These are phyloP conservation scores for Periphyllus acericola DNA, from an alignment of 2,888 invertebrate species.

Conservation along the genomic window DNA sequence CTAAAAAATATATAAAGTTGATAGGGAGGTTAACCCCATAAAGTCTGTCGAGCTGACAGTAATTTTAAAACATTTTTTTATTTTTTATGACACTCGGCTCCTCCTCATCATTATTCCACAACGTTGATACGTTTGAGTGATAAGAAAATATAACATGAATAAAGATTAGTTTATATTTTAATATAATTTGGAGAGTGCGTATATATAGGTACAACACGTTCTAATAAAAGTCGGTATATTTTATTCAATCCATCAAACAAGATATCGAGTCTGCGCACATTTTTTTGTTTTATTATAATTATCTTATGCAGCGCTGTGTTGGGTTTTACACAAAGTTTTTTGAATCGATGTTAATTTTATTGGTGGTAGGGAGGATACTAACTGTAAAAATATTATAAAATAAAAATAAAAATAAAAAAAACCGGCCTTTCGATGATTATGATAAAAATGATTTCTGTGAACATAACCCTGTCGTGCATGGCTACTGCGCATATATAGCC, in stretches of 20 bases:
- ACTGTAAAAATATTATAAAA: background rate
- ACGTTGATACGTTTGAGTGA: constrained; percentile 19
- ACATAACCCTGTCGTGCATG: background rate
- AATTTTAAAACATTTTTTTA: constrained; percentile 38
- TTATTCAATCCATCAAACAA: background rate
- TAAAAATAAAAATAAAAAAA: background rate
- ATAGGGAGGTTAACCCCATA: constrained; percentile 48
- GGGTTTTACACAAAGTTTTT: background rate
- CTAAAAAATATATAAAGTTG: constrained; percentile 46
- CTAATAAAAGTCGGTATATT: background rate
- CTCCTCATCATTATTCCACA: constrained; percentile 16
- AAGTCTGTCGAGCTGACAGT: constrained; percentile 38
- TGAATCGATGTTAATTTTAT: background rate
- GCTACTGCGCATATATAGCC: background rate
- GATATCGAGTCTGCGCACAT: background rate
- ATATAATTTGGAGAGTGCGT: background rate
- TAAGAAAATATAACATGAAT: constrained; percentile 16
- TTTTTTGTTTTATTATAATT: background rate
- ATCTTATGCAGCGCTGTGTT: background rate
- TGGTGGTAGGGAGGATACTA: background rate
- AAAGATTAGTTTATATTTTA: constrained; percentile 30
- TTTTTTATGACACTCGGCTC: constrained; percentile 48
- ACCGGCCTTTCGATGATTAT: constrained; percentile 21
- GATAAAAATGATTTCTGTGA: constrained; percentile 41
- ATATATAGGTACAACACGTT: background rate